phyloP scores from a whole-genome alignment of 92 coral and sea anemone species.

The Palythoa caribaeorum region DNA sequence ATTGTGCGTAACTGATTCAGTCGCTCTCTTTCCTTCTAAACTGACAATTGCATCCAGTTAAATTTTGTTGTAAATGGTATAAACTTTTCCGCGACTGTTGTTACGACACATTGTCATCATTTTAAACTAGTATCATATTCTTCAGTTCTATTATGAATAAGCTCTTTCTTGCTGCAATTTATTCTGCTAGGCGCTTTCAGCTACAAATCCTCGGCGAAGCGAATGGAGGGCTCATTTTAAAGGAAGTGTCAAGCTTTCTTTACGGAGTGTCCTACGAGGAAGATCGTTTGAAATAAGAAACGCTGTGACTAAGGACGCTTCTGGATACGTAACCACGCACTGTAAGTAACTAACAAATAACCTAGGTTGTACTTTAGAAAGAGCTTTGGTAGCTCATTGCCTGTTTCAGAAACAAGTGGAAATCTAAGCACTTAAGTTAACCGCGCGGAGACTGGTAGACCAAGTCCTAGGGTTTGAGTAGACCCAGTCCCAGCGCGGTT shows the following conservation, averaged over 20 bases:
- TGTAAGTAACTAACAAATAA: constrained; percentile 2
- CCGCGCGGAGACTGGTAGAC: too few relatives aligned
- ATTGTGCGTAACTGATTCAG: too few relatives aligned
- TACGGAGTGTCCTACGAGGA: background rate
- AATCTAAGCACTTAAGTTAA: too few relatives aligned
- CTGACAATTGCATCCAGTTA: too few relatives aligned
- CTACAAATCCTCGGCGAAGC: constrained; percentile 24
- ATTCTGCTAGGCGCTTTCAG: constrained; percentile 14
- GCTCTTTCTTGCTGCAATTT: background rate
- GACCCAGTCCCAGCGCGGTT: too few relatives aligned
- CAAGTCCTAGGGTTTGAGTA: too few relatives aligned
- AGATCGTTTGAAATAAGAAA: constrained; percentile 1
- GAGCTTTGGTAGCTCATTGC: too few relatives aligned
- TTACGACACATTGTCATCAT: background rate
- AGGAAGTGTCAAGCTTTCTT: constrained; percentile 19
- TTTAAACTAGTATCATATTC: background rate
- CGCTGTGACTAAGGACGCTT: constrained; percentile 5
- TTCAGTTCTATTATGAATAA: background rate
- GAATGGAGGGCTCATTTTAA: constrained; percentile 43
- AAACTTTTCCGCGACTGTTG: too few relatives aligned
- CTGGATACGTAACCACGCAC: constrained; percentile 25
- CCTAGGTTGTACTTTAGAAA: too few relatives aligned
- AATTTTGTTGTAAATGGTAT: too few relatives aligned
- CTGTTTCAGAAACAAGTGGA: too few relatives aligned
- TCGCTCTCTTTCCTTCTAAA: too few relatives aligned